Conservation (phyloP, 2,797 vertebrate species). For the Antennarius maculatus region DNA sequence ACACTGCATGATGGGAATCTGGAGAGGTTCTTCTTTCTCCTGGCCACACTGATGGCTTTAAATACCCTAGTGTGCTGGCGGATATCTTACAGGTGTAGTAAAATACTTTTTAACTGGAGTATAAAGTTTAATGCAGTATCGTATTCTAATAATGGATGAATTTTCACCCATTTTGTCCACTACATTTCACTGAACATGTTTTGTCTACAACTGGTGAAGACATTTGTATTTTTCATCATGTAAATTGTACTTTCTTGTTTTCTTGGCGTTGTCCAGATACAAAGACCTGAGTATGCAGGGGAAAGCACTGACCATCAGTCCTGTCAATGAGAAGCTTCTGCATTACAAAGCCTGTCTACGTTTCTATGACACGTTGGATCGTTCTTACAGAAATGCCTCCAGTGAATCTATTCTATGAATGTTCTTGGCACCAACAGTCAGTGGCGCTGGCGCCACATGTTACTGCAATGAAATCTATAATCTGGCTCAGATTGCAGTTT, state of each 20-base stretch:
- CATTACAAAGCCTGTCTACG: conserved; percentile 84
- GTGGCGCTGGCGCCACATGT: conserved; percentile 74
- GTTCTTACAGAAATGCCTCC: conserved; percentile 75
- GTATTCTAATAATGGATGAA: background rate
- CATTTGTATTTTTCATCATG: background rate
- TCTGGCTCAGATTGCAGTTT: too few relatives aligned
- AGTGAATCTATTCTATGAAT: conserved; percentile 79
- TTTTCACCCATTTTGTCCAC: too few relatives aligned
- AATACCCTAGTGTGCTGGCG: conserved; percentile 89
- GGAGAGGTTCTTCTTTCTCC: conserved; percentile 91
- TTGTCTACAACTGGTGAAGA: background rate
- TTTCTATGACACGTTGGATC: conserved; percentile 85
- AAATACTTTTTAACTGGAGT: background rate
- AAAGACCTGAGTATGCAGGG: conserved; percentile 80
- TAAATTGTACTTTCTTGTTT: background rate
- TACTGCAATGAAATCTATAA: conserved; percentile 6
- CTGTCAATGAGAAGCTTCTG: conserved; percentile 85
- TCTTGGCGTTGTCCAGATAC: conserved; percentile 78
- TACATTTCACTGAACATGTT: background rate
- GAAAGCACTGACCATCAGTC: conserved; percentile 71
- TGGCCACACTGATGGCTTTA: conserved; percentile 86
- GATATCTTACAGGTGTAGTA: conserved; percentile 86
- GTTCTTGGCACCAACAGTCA: conserved; percentile 11
- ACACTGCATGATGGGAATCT: conserved; percentile 88
- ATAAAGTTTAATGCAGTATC: background rate